Percentiles rank a stretch among this genome's conserved stretches.
Conservation (phyloP, 2,113 vertebrate genomes). For the Coreoperca whiteheadi region DNA sequence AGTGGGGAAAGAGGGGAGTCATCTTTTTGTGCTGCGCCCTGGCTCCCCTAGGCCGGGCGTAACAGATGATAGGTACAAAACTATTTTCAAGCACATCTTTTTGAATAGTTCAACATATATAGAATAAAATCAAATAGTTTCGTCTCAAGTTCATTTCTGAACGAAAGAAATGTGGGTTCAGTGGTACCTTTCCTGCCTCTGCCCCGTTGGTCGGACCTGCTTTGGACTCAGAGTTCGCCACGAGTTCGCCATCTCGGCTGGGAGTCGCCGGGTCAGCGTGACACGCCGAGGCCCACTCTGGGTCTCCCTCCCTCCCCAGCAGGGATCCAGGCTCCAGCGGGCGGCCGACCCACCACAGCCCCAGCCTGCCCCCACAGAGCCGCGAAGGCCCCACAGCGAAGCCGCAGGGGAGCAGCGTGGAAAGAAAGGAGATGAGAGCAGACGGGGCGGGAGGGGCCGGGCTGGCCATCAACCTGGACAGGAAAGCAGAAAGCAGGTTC, state of each 20-base stretch:
- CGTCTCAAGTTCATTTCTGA: too few species aligned
- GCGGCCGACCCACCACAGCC: conserved; percentile 78
- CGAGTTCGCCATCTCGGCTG: not conserved
- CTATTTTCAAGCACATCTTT: not conserved
- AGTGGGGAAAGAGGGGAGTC: too few species aligned
- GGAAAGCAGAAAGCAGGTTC: not conserved
- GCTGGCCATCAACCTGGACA: conserved; percentile 56
- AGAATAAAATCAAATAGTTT: not conserved
- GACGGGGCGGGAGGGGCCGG: conserved; percentile 10
- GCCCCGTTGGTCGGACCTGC: not conserved
- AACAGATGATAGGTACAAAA: too few species aligned
- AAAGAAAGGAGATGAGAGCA: conserved; percentile 56
- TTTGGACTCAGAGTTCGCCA: not conserved
- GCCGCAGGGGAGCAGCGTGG: conserved; percentile 56
- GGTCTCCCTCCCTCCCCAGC: conserved; percentile 54
- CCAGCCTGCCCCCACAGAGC: conserved; percentile 50
- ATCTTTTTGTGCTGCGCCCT: too few species aligned
- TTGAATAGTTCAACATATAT: not conserved
- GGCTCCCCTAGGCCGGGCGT: too few species aligned
- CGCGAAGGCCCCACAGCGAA: conserved; percentile 73
- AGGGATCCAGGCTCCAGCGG: conserved; percentile 59
- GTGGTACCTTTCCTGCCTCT: conserved; percentile 46
- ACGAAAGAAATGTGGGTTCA: not conserved
- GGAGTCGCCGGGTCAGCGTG: not conserved
- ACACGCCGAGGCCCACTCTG: conserved; percentile 13